Conservation (phyloP, 92 coral and sea anemone genomes). For the Anthopleura xanthogrammica region DNA sequence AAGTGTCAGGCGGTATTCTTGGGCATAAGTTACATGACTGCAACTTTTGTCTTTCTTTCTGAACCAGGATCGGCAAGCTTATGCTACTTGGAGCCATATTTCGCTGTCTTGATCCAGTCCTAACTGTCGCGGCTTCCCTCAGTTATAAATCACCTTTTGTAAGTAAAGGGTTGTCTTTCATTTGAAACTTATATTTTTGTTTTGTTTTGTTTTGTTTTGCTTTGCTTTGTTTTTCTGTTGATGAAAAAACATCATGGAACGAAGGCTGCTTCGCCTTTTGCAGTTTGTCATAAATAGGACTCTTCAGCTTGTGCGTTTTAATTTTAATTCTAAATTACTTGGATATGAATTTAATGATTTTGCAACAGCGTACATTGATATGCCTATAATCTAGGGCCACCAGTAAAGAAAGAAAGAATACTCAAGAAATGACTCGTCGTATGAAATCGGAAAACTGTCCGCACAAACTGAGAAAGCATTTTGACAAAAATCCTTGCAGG, state of each 20-base stretch:
- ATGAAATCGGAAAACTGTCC: not conserved
- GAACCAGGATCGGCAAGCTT: conserved; percentile 72
- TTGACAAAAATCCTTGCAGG: conserved; percentile 25
- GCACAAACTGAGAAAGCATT: not conserved
- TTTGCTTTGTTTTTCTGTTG: not conserved
- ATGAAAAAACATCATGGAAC: not conserved
- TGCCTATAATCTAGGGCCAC: too few relatives aligned
- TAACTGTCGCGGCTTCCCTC: conserved; percentile 79
- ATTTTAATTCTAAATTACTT: too few relatives aligned
- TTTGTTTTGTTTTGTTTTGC: not conserved
- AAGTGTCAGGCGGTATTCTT: not conserved
- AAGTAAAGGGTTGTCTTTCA: conserved; percentile 19
- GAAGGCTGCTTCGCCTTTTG: too few relatives aligned
- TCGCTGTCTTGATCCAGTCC: conserved; percentile 78
- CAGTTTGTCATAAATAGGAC: too few relatives aligned
- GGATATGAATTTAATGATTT: too few relatives aligned
- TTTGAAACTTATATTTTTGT: not conserved
- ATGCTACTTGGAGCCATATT: conserved; percentile 86
- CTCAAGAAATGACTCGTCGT: not conserved
- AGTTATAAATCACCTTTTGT: conserved; percentile 88
- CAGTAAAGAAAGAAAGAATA: too few relatives aligned
- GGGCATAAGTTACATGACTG: too few relatives aligned
- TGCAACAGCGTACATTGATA: too few relatives aligned
- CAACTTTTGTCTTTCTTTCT: not conserved
- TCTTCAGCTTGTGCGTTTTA: too few relatives aligned